Evolutionary conservation across 1,140 invertebrate genomes (phyloP), one percentile per base, ranked within the genome.

Genomic region (Lordiphosa clarofinis): DNA sequence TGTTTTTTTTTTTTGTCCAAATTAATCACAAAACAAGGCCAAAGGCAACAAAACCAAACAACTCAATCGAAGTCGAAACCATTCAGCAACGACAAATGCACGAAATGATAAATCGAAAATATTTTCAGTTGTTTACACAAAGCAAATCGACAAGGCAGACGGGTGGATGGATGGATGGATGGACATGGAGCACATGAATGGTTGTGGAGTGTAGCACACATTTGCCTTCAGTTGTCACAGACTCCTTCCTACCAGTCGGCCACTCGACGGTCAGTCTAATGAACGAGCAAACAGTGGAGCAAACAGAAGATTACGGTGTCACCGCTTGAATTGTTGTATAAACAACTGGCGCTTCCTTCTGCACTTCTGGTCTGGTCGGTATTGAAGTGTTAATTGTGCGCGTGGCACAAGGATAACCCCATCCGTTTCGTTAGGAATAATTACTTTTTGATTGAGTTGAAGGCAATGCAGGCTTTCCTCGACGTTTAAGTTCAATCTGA

Each of bases 371-470:
- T 19, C 59, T 13, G 46, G 46, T 5, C 40, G 13, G 55, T 46
- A 48, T 72, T 61, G 72, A 61, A 70, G 78, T 84, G 78, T 84
- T 84, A 84, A 84, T 84, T 84, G 79, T 78, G 73, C 78, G 73
- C 78, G 78, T 84, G 44, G 35, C 24, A 5, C 24, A 24, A 49
- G 46, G 54, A 13, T 19, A 15, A 15, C 49, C 37, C 6, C 53
- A 31, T 31, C 28, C 28, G 24, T 13, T 38, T 36, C 50, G 36
- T 31, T 57, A 70, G 44, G 60, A 78, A 78, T 84, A 84, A 84
- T 84, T 84, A 73, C 78, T 84, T 84, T 84, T 84, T 84, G 73
- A 84, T 84, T 84, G 78, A 73, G 79, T 84, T 84, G 50, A 65
- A 64, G 68, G 56, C 66, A 48, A 59, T 66, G 44, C 50, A 56